Base-by-base conservation (phyloP, 2,888 invertebrate genomes). In the Gasteruption jaculator region DNA sequence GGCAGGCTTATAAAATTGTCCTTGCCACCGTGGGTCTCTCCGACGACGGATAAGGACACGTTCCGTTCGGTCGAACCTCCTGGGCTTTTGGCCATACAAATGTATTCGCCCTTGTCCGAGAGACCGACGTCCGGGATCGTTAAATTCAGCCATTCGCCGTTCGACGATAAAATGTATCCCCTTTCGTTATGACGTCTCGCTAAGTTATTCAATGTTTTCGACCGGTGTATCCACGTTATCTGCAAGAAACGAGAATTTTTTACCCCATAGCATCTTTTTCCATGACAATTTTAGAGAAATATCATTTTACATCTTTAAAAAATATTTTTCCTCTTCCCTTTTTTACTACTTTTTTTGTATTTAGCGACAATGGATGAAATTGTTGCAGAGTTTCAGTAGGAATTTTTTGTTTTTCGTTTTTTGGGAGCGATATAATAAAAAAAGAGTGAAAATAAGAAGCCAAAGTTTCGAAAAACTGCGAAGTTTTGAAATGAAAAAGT, bases 41-140 rank as follows among this genome's bases (percentile, higher is more conserved):
- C 65, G 40, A 71, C 62, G 8, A 79, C 72, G 4, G 77, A 72
- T 41, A 92, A 65, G 10, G 82, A 83, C 10, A 91, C 73, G 63
- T 86, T 88, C 31, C 80, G 79, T 61, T 88, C 86, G 49, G 83
- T 85, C 3, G 81, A 79, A 1, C 91, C 92, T 1, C 87, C 92
- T 0, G 81, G 78, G 67, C 89, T 92, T 60, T 82, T 85, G 0
- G 91, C 91, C 3, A 85, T 78, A 61, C 92, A 93, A 30, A 80
- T 75, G 65, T 87, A 88, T 36, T 82, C 80, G 1, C 87, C 87
- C 53, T 80, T 79, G 60, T 88, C 88, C 10, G 78, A 76, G 6
- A 71, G 71, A 2, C 76, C 73, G 0, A 82, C 77, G 16, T 82
- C 78, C 1, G 77, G 71, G 31, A 88, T 81, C 1, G 85, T 85